phyloP scores from a whole-genome alignment of 2,797 vertebrate genomes.

The Paratrypauchen microcephalus region DNA sequence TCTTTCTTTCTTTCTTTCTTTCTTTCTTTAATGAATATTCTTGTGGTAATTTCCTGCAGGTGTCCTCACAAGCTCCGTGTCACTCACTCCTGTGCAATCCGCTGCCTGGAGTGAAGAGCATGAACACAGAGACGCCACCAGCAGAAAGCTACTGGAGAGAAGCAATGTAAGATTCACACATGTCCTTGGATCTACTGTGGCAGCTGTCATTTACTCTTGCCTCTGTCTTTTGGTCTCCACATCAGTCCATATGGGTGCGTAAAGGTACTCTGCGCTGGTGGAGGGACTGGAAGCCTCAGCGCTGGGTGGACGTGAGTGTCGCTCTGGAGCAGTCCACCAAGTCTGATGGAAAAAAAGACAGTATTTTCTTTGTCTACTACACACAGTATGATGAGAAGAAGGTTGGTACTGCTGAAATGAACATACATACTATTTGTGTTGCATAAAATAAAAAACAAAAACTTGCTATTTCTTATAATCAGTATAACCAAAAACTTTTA shows the following conservation, averaged over 20 bases:
- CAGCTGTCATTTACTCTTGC: not conserved
- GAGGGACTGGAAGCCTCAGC: conserved; percentile 92
- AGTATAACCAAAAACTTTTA: too few relatives aligned
- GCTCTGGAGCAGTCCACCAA: conserved; percentile 91
- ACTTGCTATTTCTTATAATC: not conserved
- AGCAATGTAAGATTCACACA: conserved; percentile 58
- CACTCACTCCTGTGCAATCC: conserved; percentile 85
- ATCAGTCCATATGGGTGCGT: conserved; percentile 91
- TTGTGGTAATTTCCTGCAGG: conserved; percentile 70
- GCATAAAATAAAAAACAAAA: not conserved
- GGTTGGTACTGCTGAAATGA: conserved; percentile 67
- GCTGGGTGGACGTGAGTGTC: conserved; percentile 90
- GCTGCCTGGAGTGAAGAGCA: conserved; percentile 84
- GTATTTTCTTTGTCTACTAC: conserved; percentile 95
- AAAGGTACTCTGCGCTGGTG: conserved; percentile 91
- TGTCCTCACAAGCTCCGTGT: conserved; percentile 69
- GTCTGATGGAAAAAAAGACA: conserved; percentile 82
- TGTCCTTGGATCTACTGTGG: not conserved
- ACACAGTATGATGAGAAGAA: conserved; percentile 90
- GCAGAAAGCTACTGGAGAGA: conserved; percentile 85
- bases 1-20: too few relatives aligned
- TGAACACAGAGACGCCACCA: conserved; percentile 78
- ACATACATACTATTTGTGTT: not conserved
- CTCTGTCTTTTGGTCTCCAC: not conserved
- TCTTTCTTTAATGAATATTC: not conserved